Evolutionary conservation across 2,113 vertebrate species (phyloP), one percentile per base, ranked within the genome.

Genomic region (Neodon shergylaensis): DNA sequence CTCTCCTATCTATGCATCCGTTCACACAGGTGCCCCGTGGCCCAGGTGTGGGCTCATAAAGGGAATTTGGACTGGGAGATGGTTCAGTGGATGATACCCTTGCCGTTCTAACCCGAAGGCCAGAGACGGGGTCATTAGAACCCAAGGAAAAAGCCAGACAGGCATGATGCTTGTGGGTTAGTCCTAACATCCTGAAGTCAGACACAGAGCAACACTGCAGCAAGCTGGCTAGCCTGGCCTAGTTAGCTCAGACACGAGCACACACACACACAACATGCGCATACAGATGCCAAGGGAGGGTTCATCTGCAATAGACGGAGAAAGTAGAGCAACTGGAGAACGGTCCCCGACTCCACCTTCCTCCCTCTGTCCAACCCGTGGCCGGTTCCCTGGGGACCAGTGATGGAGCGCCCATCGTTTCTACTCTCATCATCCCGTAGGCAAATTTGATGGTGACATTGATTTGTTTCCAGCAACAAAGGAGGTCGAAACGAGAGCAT

Each of bases 401-500:
- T n/a, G 52, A n/a, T 77, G 66, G 65, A 33, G 58, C 17, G 47
- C 10, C 86, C 63, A 12, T 16, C 42, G 13, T 52, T 68, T 91
- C 63, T 90, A 77, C 33, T 94, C 8, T 94, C 28, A 61, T 44
- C 14, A 28, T 19, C 44, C 21, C 26, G 58, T 21, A 28, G 61
- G 24, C 39, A 44, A 88, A 78, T 70, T 52, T 65, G 77, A 54
- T 42, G 22, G 31, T 31, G 72, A 54, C 28, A 26, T 12, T 49
- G 49, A 24, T 88, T 85, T 70, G 66, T 84, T 93, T 39, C 52
- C 31, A 77, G 90, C 93, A 82, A 73, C 66, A 82, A 95, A 86
- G 47, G 58, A 72, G 81, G 21, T 91, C 33, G 94, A 88, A 16
- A 39, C 28, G 9, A 78, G 47, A 68, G 33, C 10, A 22, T 77